Base-by-base conservation (phyloP, 2,888 invertebrate species). In the Thysanoteuthis rhombus region DNA sequence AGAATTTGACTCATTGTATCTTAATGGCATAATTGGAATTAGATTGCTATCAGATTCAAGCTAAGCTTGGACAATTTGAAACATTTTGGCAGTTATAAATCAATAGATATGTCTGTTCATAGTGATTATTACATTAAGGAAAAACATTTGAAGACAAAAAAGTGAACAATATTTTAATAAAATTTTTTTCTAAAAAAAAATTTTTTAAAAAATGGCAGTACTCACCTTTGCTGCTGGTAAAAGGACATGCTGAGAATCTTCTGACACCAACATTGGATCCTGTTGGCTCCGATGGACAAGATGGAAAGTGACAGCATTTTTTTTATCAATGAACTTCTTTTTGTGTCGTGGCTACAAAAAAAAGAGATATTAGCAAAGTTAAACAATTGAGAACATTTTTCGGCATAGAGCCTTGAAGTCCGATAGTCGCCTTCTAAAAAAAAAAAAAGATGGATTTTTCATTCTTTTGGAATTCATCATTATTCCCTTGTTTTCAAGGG, bases 221-320 rank as follows among this genome's bases (percentile, higher is more conserved):
- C 90, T 58, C 93, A 95, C 95, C 94, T 94, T 94, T 42, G 94
- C 94, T 25, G 94, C 94, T 42, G 95, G 96, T 89, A 97, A 95
- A 5, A 99, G 97, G 40, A 99, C 99, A 96, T 99, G 98, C 0
- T 99, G 99, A 0, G 99, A 99, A 93, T 97, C 98, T 96, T 98
- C 99, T 97, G 99, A 99, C 0, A 98, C 98, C 0, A 98, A 98
- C 93, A 99, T 97, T 1, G 99, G 99, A 98, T 99, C 99, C 96
- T 98, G 98, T 97, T 99, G 99, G 96, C 99, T 99, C 96, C 99
- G 98, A 96, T 99, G 99, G 1, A 99, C 99, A 95, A 99, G 97
- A 96, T 98, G 98, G 97, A 99, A 99, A 0, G 98, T 99, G 40
- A 99, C 98, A 0, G 99, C 98, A 96, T 98, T 98, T 97, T 99